phyloP scores from a whole-genome alignment of 2,888 invertebrate species.

The Tyria jacobaeae region DNA sequence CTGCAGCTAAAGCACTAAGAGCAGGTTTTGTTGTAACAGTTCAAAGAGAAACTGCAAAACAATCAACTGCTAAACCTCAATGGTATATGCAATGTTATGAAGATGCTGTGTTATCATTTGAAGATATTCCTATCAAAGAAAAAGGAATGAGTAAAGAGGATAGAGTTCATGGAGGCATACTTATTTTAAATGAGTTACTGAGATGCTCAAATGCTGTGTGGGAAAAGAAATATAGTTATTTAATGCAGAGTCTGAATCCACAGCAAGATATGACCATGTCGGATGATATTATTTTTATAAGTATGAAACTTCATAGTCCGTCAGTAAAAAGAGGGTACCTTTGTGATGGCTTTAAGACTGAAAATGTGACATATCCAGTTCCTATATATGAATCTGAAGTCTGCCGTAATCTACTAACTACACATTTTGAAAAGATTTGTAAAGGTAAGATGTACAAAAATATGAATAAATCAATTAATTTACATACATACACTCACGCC shows the following conservation, averaged over 20 bases:
- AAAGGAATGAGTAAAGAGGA: constrained; percentile 95
- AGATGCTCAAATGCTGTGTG: constrained; percentile 95
- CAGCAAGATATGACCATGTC: constrained; percentile 79
- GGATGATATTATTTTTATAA: constrained; percentile 86
- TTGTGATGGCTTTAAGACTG: constrained; percentile 81
- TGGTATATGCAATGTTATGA: constrained; percentile 98
- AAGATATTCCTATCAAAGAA: constrained; percentile 88
- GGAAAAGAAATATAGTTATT: constrained; percentile 92
- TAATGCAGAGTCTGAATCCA: constrained; percentile 87
- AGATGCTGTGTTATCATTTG: constrained; percentile 93
- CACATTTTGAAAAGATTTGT: constrained; percentile 94
- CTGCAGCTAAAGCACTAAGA: constrained; percentile 97
- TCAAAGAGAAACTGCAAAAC: constrained; percentile 98
- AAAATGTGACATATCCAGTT: constrained; percentile 84
- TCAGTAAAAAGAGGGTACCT: constrained; percentile 85
- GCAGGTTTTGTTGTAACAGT: constrained; percentile 98
- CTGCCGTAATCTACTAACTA: constrained; percentile 92
- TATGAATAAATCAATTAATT: too few species aligned
- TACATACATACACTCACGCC: too few species aligned
- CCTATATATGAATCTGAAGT: constrained; percentile 94
- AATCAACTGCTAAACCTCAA: constrained; percentile 93
- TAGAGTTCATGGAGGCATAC: constrained; percentile 95
- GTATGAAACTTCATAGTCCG: constrained; percentile 87
- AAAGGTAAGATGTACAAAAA: constrained; percentile 67
- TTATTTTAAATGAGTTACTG: constrained; percentile 97